Conservation (phyloP, 1,140 invertebrate species). For the Lethrus apterus region DNA sequence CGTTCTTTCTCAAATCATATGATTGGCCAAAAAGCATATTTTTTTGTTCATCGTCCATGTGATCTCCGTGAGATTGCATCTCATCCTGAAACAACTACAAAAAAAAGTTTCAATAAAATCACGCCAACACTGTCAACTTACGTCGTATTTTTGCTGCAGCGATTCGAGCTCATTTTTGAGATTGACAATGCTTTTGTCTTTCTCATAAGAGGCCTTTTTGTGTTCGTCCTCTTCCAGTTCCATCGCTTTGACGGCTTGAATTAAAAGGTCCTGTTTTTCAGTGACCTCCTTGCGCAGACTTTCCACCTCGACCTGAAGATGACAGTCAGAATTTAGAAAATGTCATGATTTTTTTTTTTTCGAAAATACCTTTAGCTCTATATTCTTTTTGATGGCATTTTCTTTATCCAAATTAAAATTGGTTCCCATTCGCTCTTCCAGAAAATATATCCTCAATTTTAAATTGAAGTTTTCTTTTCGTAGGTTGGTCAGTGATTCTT, state of each 20-base stretch:
- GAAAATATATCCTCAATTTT: constrained; percentile 82
- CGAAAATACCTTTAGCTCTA: constrained; percentile 67
- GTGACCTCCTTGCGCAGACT: constrained; percentile 66
- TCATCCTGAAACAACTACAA: constrained; percentile 16
- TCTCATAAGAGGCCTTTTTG: constrained; percentile 27
- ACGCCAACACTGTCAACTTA: background rate
- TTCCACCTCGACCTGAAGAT: constrained; percentile 65
- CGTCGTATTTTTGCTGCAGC: constrained; percentile 20
- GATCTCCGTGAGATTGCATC: constrained; percentile 12
- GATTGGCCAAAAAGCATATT: constrained; percentile 6
- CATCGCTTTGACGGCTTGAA: constrained; percentile 72
- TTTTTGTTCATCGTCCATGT: constrained; percentile 7
- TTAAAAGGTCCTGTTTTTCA: constrained; percentile 76
- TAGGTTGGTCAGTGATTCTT: constrained; percentile 72
- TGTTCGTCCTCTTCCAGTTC: constrained; percentile 47
- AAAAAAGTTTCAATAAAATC: background rate
- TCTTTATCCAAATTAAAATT: constrained; percentile 51
- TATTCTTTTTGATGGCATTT: constrained; percentile 62
- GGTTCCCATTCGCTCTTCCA: constrained; percentile 75
- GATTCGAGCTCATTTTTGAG: constrained; percentile 12
- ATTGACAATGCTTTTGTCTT: constrained; percentile 13
- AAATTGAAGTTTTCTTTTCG: constrained; percentile 90
- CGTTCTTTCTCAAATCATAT: background rate
- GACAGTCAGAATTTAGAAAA: too few relatives aligned
- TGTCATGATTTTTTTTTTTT: too few relatives aligned